Conservation (phyloP, 2,113 vertebrate species). For the Sakesphorus luctuosus region DNA sequence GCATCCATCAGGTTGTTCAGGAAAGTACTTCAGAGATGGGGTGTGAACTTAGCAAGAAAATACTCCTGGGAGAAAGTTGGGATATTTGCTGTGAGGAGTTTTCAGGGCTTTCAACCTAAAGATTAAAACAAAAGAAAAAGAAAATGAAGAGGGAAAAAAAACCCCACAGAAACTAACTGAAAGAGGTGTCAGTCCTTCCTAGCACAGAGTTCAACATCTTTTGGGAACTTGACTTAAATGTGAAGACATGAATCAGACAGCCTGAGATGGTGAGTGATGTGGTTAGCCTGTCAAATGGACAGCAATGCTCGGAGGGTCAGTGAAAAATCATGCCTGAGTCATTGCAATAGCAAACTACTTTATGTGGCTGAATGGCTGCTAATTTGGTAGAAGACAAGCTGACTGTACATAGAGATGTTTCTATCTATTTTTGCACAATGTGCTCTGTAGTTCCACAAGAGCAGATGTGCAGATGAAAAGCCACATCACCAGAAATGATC, state of each 20-base stretch:
- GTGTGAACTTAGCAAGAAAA: not conserved
- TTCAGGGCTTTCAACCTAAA: not conserved
- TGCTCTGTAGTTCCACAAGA: not conserved
- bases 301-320: slow-evolving; percentile 1
- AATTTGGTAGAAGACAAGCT: slow-evolving; percentile 17
- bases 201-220: not conserved
- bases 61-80: not conserved
- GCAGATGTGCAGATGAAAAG: not conserved
- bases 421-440: not conserved
- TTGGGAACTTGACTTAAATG: slow-evolving; percentile 15
- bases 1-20: not conserved
- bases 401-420: not conserved
- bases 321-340: slow-evolving; percentile 9
- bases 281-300: slow-evolving; percentile 38
- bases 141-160: not conserved
- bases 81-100: not conserved
- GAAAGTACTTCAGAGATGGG: not conserved
- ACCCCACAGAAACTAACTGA: not conserved
- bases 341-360: not conserved
- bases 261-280: slow-evolving; percentile 49
- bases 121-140: not conserved
- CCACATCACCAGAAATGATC: not conserved
- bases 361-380: slow-evolving; percentile 18
- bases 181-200: not conserved
- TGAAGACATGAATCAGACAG: slow-evolving; percentile 31